Base-by-base conservation (phyloP, 2,888 invertebrate genomes). In the Lottia gigantea region DNA sequence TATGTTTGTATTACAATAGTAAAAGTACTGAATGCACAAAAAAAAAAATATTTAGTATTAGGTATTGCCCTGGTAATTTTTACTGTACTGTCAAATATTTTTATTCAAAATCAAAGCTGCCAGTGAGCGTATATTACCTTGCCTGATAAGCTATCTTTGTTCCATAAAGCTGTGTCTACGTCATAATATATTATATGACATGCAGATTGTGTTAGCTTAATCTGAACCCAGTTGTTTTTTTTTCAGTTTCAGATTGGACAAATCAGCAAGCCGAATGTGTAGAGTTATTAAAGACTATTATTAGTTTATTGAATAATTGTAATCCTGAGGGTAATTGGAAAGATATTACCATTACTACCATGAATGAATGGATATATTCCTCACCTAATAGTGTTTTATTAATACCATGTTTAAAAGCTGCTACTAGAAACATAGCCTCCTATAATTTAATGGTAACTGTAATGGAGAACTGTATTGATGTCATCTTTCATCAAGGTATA, bases 311-410 rank as follows among this genome's bases (percentile, higher is more conserved):
- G 14, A 87, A 87, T 76, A 85, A 84, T 79, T 82, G 85, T 75
- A 86, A 86, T 76, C 85, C 87, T 19, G 81, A 83, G 46, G 80
- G 81, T 67, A 67, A 76, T 47, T 77, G 78, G 61, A 70, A 75
- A 61, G 63, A 72, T 7, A 74, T 80, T 55, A 74, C 86, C 71
- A 77, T 83, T 73, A 74, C 75, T 47, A 80, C 83, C 26, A 73
- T 86, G 62, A 72, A 80, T 40, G 79, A 83, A 64, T 88, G 88
- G 88, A 70, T 87, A 23, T 75, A 79, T 70, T 82, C 82, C 55
- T 88, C 87, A 0, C 83, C 86, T 15, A 79, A 83, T 70, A 86
- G 86, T 70, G 77, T 83, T 26, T 79, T 88, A 16, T 77, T 88
- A 68, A 76, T 83, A 47, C 86, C 87, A 0, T 79, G 85, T 75